Percentiles rank a stretch among this genome's conserved stretches.
These are phyloP conservation scores for Lerema accius DNA, from an alignment of 1,140 invertebrate species.

Conservation along the genomic window DNA sequence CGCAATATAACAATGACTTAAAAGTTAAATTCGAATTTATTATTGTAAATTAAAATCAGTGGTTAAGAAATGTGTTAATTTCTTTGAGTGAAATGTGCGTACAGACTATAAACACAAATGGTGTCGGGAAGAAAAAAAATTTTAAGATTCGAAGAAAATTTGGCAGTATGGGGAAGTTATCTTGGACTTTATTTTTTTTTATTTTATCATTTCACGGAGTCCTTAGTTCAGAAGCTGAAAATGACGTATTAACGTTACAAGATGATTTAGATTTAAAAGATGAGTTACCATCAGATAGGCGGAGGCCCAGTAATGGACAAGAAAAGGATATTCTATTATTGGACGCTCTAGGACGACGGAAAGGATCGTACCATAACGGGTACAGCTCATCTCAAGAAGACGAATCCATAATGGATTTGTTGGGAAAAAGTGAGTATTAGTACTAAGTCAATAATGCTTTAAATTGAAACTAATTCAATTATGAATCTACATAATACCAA, in stretches of 20 bases:
- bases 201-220: conserved; percentile 45
- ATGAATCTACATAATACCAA: no score
- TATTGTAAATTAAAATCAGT: conserved; percentile 36
- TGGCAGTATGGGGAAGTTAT: conserved; percentile 32
- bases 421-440: conserved; percentile 89
- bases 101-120: conserved; percentile 34
- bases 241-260: conserved; percentile 73
- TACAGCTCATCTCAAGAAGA: conserved; percentile 81
- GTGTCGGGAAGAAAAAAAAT: conserved; percentile 60
- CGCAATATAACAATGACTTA: no score
- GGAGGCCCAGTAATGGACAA: conserved; percentile 85
- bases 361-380: conserved; percentile 77
- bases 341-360: conserved; percentile 87
- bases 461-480: no score
- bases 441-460: no score
- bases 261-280: conserved; percentile 63
- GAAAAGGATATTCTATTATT: conserved; percentile 89
- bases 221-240: conserved; percentile 60
- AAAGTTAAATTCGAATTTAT: neutral
- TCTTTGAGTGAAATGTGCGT: conserved; percentile 52
- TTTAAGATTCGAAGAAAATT: conserved; percentile 76
- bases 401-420: conserved; percentile 90
- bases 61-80: conserved; percentile 49
- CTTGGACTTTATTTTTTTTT: conserved; percentile 52
- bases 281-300: conserved; percentile 61